Conservation (phyloP, 2,113 vertebrate species). For the Pollimyrus isidori region DNA sequence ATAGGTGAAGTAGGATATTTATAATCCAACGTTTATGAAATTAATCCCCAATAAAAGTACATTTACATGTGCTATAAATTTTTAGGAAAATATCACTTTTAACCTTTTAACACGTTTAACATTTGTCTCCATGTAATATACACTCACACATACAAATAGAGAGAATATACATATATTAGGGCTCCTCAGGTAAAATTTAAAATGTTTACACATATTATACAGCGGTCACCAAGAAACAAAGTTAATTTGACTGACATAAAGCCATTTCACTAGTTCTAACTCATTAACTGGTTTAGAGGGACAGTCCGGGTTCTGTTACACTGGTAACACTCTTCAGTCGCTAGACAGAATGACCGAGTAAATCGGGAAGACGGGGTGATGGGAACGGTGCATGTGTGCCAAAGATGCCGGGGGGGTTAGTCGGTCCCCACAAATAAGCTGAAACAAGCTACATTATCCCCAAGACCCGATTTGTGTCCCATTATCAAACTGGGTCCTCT, state of each 20-base stretch:
- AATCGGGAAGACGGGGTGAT: not conserved
- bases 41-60: not conserved
- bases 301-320: not conserved
- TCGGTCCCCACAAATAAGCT: not conserved
- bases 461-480: not conserved
- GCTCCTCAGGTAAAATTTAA: not conserved
- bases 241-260: not conserved
- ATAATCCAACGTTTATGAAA: not conserved
- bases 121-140: not conserved
- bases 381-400: not conserved
- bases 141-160: not conserved
- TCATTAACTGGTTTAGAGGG: not conserved
- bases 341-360: not conserved
- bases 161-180: not conserved
- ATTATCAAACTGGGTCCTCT: not conserved
- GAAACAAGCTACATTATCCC: not conserved
- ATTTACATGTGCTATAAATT: not conserved
- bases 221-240: not conserved
- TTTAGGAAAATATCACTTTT: not conserved
- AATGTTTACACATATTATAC: not conserved
- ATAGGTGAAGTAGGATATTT: not conserved
- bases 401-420: too few species aligned
- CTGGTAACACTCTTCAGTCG: not conserved
- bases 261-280: not conserved
- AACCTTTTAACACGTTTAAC: not conserved